Percentiles rank a stretch among this genome's conserved stretches.
Evolutionary conservation across 1,140 invertebrate genomes (phyloP).

Genomic region (Pararge aegeria): DNA sequence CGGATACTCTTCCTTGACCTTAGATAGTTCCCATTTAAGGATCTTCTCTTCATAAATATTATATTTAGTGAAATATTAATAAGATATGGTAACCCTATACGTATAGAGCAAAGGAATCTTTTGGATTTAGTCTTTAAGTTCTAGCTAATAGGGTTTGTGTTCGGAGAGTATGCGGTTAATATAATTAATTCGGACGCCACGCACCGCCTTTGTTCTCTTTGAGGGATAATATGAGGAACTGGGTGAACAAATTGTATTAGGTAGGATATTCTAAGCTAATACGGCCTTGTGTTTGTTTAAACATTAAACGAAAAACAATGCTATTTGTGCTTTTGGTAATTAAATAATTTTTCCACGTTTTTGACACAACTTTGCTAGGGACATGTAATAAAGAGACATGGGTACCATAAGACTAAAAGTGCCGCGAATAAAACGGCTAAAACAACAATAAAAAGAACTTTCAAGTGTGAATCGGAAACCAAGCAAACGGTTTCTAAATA

Average conservation of each 20-base stretch:
- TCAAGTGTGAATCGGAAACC: too few relatives aligned
- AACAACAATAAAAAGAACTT: too few relatives aligned
- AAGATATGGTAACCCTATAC: not conserved
- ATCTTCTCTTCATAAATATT: too few relatives aligned
- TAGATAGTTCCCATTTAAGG: too few relatives aligned
- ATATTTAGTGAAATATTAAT: not conserved
- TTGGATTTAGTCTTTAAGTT: conserved; percentile 5
- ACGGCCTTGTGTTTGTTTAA: not conserved
- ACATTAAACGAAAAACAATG: not conserved
- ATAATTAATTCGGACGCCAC: conserved; percentile 15
- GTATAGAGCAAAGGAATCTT: not conserved
- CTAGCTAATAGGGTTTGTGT: not conserved
- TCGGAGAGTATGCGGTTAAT: conserved; percentile 8
- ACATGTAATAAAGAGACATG: too few relatives aligned
- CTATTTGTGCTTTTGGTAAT: not conserved
- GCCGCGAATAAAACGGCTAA: too few relatives aligned
- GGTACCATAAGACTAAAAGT: too few relatives aligned
- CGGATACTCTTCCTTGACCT: too few relatives aligned
- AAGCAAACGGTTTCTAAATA: too few relatives aligned
- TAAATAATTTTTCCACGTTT: not conserved
- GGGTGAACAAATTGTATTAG: conserved; percentile 17
- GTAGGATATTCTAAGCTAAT: conserved; percentile 8
- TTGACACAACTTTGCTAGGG: too few relatives aligned
- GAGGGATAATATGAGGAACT: conserved; percentile 15
- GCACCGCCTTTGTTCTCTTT: conserved; percentile 14